These are phyloP conservation scores for Clepsis dumicolana DNA, from an alignment of 2,888 invertebrate genomes.

Conservation along the genomic window DNA sequence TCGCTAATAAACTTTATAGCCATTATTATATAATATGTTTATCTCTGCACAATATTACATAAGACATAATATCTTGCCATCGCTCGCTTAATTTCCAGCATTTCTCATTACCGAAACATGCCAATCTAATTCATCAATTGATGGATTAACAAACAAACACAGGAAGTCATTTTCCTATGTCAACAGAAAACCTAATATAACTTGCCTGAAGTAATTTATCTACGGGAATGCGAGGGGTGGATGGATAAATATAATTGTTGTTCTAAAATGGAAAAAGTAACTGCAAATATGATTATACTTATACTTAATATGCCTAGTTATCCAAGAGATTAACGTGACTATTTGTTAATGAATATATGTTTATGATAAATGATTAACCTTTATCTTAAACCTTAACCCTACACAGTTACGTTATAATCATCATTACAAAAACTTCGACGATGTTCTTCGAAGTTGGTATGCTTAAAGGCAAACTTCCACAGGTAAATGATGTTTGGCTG, in stretches of 20 bases:
- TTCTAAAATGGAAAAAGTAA: conserved; percentile 7
- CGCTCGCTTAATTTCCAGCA: conserved; percentile 11
- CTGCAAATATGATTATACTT: neutral
- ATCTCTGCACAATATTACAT: neutral
- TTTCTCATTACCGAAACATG: conserved; percentile 36
- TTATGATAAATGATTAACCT: too few species aligned
- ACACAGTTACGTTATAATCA: conserved; percentile 11
- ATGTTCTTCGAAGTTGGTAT: conserved; percentile 5
- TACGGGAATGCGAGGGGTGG: conserved; percentile 21
- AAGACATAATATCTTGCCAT: neutral
- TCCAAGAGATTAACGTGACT: too few species aligned
- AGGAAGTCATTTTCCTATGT: conserved; percentile 34
- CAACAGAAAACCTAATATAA: conserved; percentile 36
- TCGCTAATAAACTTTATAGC: neutral
- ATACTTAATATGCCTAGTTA: too few species aligned
- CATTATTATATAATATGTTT: too few species aligned
- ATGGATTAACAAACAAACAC: conserved; percentile 43
- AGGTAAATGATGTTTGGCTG: conserved; percentile 5
- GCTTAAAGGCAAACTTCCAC: conserved; percentile 4
- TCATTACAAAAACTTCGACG: conserved; percentile 6
- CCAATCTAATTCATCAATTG: conserved; percentile 36
- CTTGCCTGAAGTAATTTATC: conserved; percentile 10
- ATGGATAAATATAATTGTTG: conserved; percentile 32
- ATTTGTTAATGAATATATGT: too few species aligned
- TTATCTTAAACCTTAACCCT: neutral